A percentile compares a stretch with the other conserved stretches of the same genome.
These are phyloP conservation scores for Sarcophaga subvicina DNA, from an alignment of 2,888 invertebrate genomes.

Conservation along the genomic window DNA sequence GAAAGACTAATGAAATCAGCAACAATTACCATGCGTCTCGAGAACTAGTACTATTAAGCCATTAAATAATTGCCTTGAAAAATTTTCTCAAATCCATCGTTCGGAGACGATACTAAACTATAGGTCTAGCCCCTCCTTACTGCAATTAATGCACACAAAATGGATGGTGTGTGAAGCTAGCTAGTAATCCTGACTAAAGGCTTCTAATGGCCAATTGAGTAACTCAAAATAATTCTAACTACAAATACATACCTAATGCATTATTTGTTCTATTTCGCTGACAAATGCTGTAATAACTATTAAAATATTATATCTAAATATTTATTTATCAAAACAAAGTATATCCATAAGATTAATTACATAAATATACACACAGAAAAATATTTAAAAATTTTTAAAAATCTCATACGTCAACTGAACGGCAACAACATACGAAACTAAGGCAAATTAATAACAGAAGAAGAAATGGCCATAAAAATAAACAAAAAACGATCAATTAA, in stretches of 20 bases:
- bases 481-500: slow-evolving; percentile 32
- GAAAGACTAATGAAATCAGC: no score
- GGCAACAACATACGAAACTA: neutral
- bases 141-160: no score
- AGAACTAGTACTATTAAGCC: no score
- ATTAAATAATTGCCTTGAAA: no score
- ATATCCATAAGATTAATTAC: slow-evolving; percentile 30
- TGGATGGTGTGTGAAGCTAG: no score
- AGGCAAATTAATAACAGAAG: slow-evolving; percentile 9
- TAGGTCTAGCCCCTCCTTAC: no score
- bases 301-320: neutral
- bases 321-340: neutral
- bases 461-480: slow-evolving; percentile 13
- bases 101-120: no score
- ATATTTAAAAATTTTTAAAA: slow-evolving; percentile 11
- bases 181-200: no score
- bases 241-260: neutral
- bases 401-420: slow-evolving; percentile 35
- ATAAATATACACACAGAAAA: neutral
- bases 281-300: neutral
- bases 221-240: no score
- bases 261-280: neutral
- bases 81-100: no score
- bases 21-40: no score
- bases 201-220: no score